Evolutionary conservation across 2,797 vertebrate species (phyloP).

Genomic region (Sylvia borin): DNA sequence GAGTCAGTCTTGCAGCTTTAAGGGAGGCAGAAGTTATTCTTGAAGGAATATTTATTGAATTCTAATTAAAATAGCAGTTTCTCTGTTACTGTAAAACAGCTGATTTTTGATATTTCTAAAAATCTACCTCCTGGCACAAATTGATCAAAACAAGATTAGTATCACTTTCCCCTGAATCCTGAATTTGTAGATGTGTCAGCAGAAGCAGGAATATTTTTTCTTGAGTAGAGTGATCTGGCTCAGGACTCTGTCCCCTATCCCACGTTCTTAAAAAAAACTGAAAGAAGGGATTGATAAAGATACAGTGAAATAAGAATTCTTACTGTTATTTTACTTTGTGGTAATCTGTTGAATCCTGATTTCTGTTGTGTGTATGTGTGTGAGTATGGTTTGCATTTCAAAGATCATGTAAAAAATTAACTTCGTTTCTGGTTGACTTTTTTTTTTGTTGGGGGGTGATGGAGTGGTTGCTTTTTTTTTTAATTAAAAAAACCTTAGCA

Average conservation of each 20-base stretch:
- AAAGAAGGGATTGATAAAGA: background rate
- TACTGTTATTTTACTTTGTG: background rate
- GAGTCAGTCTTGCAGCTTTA: background rate
- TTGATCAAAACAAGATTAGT: background rate
- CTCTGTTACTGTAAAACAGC: background rate
- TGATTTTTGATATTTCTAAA: conserved; percentile 14
- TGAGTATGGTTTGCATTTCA: background rate
- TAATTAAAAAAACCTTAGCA: background rate
- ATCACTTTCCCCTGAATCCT: background rate
- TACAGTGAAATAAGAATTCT: background rate
- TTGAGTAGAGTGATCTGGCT: background rate
- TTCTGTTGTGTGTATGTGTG: background rate
- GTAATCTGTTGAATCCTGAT: background rate
- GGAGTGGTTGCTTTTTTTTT: background rate
- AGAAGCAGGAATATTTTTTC: background rate
- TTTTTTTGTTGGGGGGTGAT: no score
- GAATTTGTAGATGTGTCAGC: background rate
- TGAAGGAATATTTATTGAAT: background rate
- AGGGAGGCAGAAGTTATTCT: background rate
- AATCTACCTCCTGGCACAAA: background rate
- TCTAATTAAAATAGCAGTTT: background rate
- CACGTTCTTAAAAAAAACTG: background rate
- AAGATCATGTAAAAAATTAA: background rate
- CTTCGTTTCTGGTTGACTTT: background rate
- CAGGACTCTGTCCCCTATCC: background rate